Evolutionary conservation across 2,888 invertebrate species (phyloP).

Genomic region (Perithous albicinctus): DNA sequence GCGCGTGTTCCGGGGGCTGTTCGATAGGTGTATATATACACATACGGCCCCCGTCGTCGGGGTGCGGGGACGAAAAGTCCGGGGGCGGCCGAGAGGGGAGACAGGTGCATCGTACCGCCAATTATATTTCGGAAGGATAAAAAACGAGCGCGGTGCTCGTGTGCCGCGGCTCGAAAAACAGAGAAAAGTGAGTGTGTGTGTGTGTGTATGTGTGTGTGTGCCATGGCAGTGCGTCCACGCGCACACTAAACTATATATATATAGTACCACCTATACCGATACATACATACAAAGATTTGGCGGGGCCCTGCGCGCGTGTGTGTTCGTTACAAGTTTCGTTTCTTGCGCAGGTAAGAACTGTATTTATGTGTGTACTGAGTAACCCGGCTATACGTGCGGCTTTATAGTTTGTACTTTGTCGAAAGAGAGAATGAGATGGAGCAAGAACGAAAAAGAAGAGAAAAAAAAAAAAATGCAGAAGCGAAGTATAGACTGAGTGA

Average conservation of each 20-base stretch:
- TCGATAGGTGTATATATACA: conserved; percentile 57
- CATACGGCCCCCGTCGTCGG: conserved; percentile 58
- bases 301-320: not conserved
- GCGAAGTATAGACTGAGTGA: conserved; percentile 55
- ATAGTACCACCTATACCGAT: conserved; percentile 27
- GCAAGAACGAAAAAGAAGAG: conserved; percentile 7
- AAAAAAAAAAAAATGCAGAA: conserved; percentile 26
- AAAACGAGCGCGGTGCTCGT: conserved; percentile 69
- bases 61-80: conserved; percentile 43
- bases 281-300: conserved; percentile 18
- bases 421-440: conserved; percentile 29
- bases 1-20: conserved; percentile 60
- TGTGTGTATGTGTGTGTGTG: no score
- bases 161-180: conserved; percentile 60
- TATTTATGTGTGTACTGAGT: conserved; percentile 55
- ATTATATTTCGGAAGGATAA: conserved; percentile 83
- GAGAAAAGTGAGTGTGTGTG: conserved; percentile 70
- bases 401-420: conserved; percentile 57
- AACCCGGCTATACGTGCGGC: conserved; percentile 38
- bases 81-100: conserved; percentile 75
- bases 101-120: conserved; percentile 85
- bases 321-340: conserved; percentile 26
- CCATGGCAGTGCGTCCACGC: conserved; percentile 31
- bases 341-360: conserved; percentile 44
- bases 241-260: conserved; percentile 33